Evolutionary conservation across 1,140 invertebrate genomes (phyloP).

Genomic region (Drusus annulatus): DNA sequence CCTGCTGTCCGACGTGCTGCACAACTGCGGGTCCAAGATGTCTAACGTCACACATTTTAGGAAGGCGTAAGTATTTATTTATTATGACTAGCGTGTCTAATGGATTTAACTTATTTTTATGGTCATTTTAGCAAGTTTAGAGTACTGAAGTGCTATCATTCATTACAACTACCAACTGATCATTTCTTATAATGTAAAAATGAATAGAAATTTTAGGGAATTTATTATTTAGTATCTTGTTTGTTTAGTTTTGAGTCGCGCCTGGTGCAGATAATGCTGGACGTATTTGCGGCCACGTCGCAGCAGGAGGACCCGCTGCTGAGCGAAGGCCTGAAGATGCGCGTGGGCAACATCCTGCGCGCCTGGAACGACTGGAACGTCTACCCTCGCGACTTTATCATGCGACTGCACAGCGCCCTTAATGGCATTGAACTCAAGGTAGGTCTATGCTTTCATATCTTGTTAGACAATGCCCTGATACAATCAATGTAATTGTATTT

Average conservation of each 20-base stretch:
- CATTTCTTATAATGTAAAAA: no score
- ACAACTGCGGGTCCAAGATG: conserved; percentile 97
- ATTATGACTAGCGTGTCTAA: no score
- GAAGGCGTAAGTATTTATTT: conserved; percentile 78
- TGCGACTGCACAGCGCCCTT: conserved; percentile 93
- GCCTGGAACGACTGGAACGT: conserved; percentile 99
- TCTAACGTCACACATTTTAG: conserved; percentile 97
- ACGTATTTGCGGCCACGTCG: conserved; percentile 84
- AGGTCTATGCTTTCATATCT: no score
- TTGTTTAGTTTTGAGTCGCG: conserved; percentile 86
- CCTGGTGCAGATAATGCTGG: conserved; percentile 89
- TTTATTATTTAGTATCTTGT: no score
- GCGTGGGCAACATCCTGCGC: conserved; percentile 94
- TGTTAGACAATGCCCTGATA: no score
- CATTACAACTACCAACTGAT: no score
- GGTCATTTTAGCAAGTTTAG: no score
- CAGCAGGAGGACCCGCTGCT: conserved; percentile 90
- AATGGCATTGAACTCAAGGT: conserved; percentile 72
- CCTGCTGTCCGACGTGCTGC: conserved; percentile 96
- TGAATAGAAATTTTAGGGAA: no score
- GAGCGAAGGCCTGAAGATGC: conserved; percentile 96
- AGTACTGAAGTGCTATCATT: no score
- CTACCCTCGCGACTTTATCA: conserved; percentile 95
- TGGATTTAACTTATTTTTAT: no score
- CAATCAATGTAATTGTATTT: no score